A percentile compares a stretch with the other conserved stretches of the same genome.
Conservation (phyloP, 2,113 vertebrate species). For the Tenebrosternarchus preto region DNA sequence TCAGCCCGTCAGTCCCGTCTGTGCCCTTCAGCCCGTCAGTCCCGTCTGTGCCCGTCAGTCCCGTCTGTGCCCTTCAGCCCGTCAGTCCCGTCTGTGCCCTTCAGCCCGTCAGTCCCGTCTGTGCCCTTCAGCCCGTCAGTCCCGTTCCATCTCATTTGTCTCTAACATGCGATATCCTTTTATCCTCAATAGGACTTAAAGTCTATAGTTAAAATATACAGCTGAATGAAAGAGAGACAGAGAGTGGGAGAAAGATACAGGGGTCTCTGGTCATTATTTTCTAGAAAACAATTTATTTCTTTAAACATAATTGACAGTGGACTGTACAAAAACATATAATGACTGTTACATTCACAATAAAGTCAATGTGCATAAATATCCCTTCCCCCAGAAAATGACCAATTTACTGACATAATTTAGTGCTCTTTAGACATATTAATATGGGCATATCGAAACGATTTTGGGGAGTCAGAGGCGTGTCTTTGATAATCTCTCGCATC, state of each 20-base stretch:
- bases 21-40: no score
- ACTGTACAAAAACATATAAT: conserved; percentile 34
- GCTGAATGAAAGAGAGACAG: neutral
- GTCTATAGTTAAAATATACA: no score
- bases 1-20: no score
- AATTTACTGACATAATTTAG: conserved; percentile 15
- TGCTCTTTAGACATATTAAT: conserved; percentile 11
- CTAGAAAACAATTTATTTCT: conserved; percentile 23
- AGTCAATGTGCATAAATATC: conserved; percentile 13
- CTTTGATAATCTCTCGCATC: conserved; percentile 48
- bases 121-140: neutral
- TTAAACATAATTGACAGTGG: conserved; percentile 10
- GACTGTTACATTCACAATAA: conserved; percentile 28
- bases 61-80: no score
- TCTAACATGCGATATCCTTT: no score
- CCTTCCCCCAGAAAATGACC: conserved; percentile 1
- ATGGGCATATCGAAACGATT: neutral
- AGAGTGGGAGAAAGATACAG: neutral
- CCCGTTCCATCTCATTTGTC: neutral
- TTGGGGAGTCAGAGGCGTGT: conserved; percentile 34
- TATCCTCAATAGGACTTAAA: neutral
- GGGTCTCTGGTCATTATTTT: neutral
- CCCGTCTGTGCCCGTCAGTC: no score
- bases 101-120: neutral
- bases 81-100: no score